A percentile compares a stretch with the other conserved stretches of the same genome.
Evolutionary conservation across 2,888 invertebrate species (phyloP).

Genomic region (Cephus spinipes): DNA sequence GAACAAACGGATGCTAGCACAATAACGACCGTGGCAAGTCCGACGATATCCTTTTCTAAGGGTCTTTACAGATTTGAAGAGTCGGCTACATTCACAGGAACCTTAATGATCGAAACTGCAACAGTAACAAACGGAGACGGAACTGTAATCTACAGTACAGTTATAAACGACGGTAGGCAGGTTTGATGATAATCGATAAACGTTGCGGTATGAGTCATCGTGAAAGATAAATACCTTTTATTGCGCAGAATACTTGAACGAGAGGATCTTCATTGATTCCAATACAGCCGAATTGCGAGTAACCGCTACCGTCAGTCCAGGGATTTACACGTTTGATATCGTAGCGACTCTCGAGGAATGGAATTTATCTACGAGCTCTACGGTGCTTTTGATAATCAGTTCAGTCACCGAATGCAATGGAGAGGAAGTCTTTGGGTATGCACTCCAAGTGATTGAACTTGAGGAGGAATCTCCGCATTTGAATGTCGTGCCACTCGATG

Average conservation of each 20-base stretch:
- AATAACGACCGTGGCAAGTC: constrained; percentile 1
- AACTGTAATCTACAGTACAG: constrained; percentile 10
- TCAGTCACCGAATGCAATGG: constrained; percentile 15
- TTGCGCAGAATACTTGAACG: constrained; percentile 11
- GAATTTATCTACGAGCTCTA: constrained; percentile 7
- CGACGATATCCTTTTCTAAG: constrained; percentile 14
- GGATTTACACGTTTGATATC: constrained; percentile 15
- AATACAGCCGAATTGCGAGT: constrained; percentile 12
- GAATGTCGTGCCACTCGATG: constrained; percentile 17
- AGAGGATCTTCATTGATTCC: constrained; percentile 11
- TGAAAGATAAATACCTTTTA: not conserved
- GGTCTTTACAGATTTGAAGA: constrained; percentile 15
- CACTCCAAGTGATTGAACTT: constrained; percentile 19
- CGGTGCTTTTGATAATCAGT: constrained; percentile 14
- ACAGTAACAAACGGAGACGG: constrained; percentile 15
- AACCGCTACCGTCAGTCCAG: constrained; percentile 12
- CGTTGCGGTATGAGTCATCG: not conserved
- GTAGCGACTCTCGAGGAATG: constrained; percentile 13
- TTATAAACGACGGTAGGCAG: constrained; percentile 11
- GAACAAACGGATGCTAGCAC: not conserved
- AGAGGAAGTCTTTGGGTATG: constrained; percentile 17
- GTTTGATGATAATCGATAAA: not conserved
- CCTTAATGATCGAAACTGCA: constrained; percentile 20
- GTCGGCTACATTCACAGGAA: constrained; percentile 15
- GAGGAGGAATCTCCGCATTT: constrained; percentile 15